Base-by-base conservation (phyloP, 1,140 invertebrate species). In the Drosophila tropicalis region DNA sequence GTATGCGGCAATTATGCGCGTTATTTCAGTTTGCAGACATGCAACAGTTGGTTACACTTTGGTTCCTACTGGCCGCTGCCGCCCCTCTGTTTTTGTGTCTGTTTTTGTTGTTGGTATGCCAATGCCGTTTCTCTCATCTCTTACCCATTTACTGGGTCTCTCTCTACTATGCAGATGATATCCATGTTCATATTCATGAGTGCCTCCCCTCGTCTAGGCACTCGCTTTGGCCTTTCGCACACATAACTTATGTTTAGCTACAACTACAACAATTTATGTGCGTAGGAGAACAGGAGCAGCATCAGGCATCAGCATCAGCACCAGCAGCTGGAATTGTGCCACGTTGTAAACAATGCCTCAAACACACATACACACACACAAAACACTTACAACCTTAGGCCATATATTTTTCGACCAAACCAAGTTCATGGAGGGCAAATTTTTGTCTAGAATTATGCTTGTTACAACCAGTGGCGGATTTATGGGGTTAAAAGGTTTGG, bases 221-320 rank as follows among this genome's bases (percentile, higher is more conserved):
- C 17, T 51, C 44, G 17, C 44, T 51, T 12, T 51, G 44, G 44
- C 44, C 44, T 51, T 67, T 80, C 75, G 71, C 81, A 82, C 79
- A 86, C 79, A 83, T 86, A 82, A 82, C 82, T 86, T 87, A 86
- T 86, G 83, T 86, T 86, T 87, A 83, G 72, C 76, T 73, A 34
- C 79, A 78, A 71, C 82, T 86, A 74, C 74, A 66, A 51, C 79
- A 87, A 87, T 81, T 86, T 85, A 86, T 86, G 78, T 86, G 78
- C 71, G 74, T 81, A 34, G 56, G 40, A n/a, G 25, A 29, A 39
- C 19, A 57, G 51, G 51, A 55, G 57, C 55, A 19, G 25, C 36
- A 40, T 39, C 4, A 57, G 65, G 65, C 71, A 25, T 29, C 29
- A 29, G 29, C 29, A 72, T 70, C n/a, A 63, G 60, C 61, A 13